Conservation (phyloP, 2,888 invertebrate species). For the Pycnomerus fuliginosus region DNA sequence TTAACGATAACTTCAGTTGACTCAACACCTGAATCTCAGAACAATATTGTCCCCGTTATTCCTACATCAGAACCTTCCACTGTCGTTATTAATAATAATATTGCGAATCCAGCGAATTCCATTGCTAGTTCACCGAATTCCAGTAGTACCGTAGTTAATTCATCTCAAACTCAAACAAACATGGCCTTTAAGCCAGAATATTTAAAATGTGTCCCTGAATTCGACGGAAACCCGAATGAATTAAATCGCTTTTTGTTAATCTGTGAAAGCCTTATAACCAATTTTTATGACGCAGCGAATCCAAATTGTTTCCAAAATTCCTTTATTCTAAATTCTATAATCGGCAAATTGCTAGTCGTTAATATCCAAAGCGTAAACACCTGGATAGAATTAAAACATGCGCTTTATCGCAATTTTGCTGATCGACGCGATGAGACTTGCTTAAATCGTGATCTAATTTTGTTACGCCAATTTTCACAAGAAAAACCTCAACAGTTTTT, state of each 20-base stretch:
- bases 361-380: constrained; percentile 14
- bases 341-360: constrained; percentile 12
- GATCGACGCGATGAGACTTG: constrained; percentile 26
- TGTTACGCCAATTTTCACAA: constrained; percentile 18
- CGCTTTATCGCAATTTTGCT: constrained; percentile 16
- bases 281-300: constrained; percentile 9
- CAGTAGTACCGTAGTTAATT: too few relatives aligned
- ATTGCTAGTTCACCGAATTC: too few relatives aligned
- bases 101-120: too few relatives aligned
- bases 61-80: too few relatives aligned
- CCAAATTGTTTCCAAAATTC: constrained; percentile 17
- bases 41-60: too few relatives aligned
- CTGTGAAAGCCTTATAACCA: constrained; percentile 1
- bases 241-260: constrained; percentile 1
- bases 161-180: too few relatives aligned
- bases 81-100: too few relatives aligned
- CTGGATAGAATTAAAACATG: constrained; percentile 10
- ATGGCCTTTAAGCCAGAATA: too few relatives aligned
- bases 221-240: constrained; percentile 4
- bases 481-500: constrained; percentile 26
- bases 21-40: too few relatives aligned
- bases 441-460: constrained; percentile 24
- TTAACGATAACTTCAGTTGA: too few relatives aligned
- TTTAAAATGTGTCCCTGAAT: too few relatives aligned
- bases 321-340: constrained; percentile 16